Evolutionary conservation across 2,113 vertebrate species (phyloP).

Genomic region (Lethenteron camtschaticum): DNA sequence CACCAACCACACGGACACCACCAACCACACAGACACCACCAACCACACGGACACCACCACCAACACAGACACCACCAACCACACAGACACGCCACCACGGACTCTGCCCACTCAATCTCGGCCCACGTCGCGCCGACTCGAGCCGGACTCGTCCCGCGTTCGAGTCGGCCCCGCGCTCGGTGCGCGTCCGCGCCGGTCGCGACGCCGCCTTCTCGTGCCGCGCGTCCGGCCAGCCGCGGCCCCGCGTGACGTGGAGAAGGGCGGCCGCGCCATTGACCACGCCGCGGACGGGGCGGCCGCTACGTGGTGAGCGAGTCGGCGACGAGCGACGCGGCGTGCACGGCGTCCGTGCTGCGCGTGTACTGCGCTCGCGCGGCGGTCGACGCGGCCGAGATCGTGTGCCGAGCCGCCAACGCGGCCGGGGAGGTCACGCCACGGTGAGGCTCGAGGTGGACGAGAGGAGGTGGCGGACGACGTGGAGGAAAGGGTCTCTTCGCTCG

Average conservation of each 20-base stretch:
- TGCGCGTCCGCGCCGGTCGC: conserved; percentile 45
- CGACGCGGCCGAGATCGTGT: conserved; percentile 47
- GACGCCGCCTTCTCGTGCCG: conserved; percentile 56
- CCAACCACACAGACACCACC: no score
- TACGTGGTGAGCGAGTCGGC: conserved; percentile 23
- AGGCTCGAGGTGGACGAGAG: conserved; percentile 30
- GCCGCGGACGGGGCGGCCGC: conserved; percentile 13
- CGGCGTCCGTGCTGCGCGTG: conserved; percentile 52
- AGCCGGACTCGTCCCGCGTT: conserved; percentile 30
- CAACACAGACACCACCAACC: no score
- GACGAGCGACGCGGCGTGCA: conserved; percentile 33
- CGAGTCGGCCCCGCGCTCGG: conserved; percentile 46
- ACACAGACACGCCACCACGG: no score
- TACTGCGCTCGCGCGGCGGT: conserved; percentile 40
- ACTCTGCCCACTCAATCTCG: no score
- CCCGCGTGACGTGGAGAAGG: conserved; percentile 72
- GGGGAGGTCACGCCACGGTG: conserved; percentile 35
- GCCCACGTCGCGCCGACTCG: no score
- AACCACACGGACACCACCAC: no score
- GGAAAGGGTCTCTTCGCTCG: no score
- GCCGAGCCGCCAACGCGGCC: conserved; percentile 48
- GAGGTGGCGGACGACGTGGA: conserved; percentile 10
- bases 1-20: no score
- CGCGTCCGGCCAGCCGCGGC: conserved; percentile 40
- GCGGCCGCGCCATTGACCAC: conserved; percentile 36